Conservation (phyloP, 1,140 invertebrate species). For the Aphelinus certus region DNA sequence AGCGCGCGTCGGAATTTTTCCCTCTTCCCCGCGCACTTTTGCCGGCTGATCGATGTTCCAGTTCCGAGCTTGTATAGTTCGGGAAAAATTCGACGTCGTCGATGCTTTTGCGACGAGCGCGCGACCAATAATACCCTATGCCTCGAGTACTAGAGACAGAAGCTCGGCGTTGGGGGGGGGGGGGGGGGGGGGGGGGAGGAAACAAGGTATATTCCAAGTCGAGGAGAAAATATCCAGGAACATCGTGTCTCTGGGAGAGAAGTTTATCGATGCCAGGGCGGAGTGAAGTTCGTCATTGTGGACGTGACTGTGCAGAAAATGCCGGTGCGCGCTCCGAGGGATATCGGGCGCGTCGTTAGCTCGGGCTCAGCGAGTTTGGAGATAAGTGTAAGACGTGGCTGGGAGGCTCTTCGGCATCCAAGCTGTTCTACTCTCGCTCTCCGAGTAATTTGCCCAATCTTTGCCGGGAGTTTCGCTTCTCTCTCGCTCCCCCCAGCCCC, state of each 20-base stretch:
- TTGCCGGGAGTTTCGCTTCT: no score
- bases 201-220: background rate
- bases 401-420: background rate
- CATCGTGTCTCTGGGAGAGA: background rate
- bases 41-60: no score
- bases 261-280: background rate
- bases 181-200: no score
- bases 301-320: conserved; percentile 30
- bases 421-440: conserved; percentile 7
- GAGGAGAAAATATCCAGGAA: background rate
- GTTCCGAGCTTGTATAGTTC: no score
- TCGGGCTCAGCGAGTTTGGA: background rate
- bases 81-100: no score
- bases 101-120: no score
- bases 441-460: conserved; percentile 20
- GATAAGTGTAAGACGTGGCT: conserved; percentile 6
- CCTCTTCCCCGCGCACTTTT: no score
- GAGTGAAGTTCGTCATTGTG: conserved; percentile 9
- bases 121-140: no score
- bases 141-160: background rate
- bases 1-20: no score
- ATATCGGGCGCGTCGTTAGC: background rate
- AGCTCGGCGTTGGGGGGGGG: background rate
- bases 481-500: no score
- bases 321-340: background rate